Conservation (phyloP, 1,140 invertebrate genomes). For the Danaus melanippus region DNA sequence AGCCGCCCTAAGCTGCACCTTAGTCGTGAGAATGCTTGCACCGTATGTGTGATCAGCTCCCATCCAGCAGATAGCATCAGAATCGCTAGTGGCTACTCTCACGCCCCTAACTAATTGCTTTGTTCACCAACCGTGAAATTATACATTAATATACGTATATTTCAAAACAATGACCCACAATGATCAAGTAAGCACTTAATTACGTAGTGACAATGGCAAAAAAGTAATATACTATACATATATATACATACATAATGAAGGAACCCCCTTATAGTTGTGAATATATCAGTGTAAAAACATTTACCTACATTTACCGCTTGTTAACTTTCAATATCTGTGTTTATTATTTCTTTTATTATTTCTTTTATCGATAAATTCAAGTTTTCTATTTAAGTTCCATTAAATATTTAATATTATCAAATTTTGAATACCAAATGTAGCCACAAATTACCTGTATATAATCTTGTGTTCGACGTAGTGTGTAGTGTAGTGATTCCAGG, state of each 20-base stretch:
- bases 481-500: conserved; percentile 11
- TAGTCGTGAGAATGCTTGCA: conserved; percentile 21
- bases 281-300: too few relatives aligned
- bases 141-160: conserved; percentile 46
- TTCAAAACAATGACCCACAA: conserved; percentile 40
- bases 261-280: too few relatives aligned
- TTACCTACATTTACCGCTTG: too few relatives aligned
- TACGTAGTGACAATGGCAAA: too few relatives aligned
- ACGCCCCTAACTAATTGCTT: conserved; percentile 56
- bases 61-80: conserved; percentile 27
- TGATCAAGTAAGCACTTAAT: conserved; percentile 9
- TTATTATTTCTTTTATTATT: too few relatives aligned
- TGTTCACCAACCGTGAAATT: conserved; percentile 51
- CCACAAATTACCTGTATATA: background rate
- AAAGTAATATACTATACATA: too few relatives aligned
- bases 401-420: too few relatives aligned
- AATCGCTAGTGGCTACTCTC: conserved; percentile 43
- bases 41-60: conserved; percentile 31
- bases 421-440: too few relatives aligned
- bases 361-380: too few relatives aligned
- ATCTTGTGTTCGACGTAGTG: conserved; percentile 9
- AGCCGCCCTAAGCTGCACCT: background rate
- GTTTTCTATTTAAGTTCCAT: too few relatives aligned
- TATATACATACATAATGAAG: too few relatives aligned
- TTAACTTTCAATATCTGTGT: too few relatives aligned